These are phyloP conservation scores for Trisateles emortualis DNA, from an alignment of 2,888 invertebrate genomes.

Conservation along the genomic window DNA sequence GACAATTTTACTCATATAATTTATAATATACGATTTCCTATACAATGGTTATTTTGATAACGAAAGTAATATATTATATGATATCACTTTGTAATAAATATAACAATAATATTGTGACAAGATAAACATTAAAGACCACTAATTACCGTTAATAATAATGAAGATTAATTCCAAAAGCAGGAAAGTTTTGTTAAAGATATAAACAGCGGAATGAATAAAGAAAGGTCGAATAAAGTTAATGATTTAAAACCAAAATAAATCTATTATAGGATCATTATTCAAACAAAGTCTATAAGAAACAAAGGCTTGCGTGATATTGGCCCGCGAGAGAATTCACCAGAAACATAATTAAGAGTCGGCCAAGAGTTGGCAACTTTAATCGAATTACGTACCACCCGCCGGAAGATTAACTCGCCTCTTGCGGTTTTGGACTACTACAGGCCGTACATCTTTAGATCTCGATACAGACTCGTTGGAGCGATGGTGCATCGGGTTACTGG, in stretches of 20 bases:
- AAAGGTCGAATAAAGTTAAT: conserved; percentile 8
- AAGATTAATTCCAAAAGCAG: neutral
- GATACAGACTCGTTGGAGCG: conserved; percentile 19
- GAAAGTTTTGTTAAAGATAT: neutral
- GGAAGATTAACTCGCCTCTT: conserved; percentile 59
- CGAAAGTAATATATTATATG: too few relatives aligned
- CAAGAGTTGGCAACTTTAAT: conserved; percentile 69
- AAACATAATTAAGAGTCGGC: conserved; percentile 64
- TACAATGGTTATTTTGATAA: too few relatives aligned
- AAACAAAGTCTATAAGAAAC: conserved; percentile 41
- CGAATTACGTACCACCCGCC: conserved; percentile 64
- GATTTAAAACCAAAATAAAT: conserved; percentile 25
- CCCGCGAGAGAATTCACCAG: conserved; percentile 45
- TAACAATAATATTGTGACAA: too few relatives aligned
- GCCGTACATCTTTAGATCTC: conserved; percentile 21
- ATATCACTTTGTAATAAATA: too few relatives aligned
- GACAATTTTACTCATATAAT: too few relatives aligned
- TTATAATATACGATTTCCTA: too few relatives aligned
- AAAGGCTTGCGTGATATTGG: conserved; percentile 50
- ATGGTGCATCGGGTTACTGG: conserved; percentile 14
- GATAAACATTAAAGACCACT: too few relatives aligned
- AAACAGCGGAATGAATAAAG: neutral
- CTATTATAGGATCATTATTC: conserved; percentile 42
- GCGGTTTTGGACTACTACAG: conserved; percentile 47
- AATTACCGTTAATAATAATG: neutral